Evolutionary conservation across 2,888 invertebrate genomes (phyloP).

Genomic region (Thereva unica): DNA sequence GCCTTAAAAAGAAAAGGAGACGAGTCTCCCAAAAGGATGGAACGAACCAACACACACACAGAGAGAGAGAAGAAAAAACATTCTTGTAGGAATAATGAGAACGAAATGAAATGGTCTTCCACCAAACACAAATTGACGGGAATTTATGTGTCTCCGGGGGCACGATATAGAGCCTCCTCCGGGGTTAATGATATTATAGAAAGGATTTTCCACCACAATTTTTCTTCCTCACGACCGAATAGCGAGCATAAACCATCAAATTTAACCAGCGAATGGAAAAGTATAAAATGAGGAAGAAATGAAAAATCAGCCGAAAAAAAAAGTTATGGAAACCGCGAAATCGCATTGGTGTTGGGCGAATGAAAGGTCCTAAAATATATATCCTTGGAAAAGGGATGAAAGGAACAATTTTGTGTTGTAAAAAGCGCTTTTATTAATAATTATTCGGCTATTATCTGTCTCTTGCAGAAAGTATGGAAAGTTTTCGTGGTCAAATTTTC

Average conservation of each 20-base stretch:
- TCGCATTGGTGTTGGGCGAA: no score
- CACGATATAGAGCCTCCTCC: conserved; percentile 5
- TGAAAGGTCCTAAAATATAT: no score
- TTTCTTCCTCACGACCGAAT: conserved; percentile 13
- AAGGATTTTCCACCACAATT: conserved; percentile 24
- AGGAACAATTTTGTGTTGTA: no score
- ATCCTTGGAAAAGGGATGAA: no score
- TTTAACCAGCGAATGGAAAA: conserved; percentile 12
- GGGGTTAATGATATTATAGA: conserved; percentile 31
- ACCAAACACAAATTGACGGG: conserved; percentile 41
- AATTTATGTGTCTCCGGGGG: conserved; percentile 41
- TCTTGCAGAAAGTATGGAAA: no score
- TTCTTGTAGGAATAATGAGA: conserved; percentile 16
- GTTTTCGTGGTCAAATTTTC: no score
- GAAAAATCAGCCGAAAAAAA: background rate
- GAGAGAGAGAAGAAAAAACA: no score
- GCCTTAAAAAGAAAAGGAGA: conserved; percentile 21
- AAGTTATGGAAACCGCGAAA: no score
- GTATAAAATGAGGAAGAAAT: conserved; percentile 8
- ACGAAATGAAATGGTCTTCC: conserved; percentile 41
- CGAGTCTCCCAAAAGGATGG: conserved; percentile 34
- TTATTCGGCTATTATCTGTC: no score
- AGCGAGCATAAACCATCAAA: conserved; percentile 15
- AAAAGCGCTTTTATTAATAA: no score
- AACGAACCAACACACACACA: conserved; percentile 4